These are phyloP conservation scores for Hirtodrosophila histrioides DNA, from an alignment of 2,888 invertebrate species.

Conservation along the genomic window DNA sequence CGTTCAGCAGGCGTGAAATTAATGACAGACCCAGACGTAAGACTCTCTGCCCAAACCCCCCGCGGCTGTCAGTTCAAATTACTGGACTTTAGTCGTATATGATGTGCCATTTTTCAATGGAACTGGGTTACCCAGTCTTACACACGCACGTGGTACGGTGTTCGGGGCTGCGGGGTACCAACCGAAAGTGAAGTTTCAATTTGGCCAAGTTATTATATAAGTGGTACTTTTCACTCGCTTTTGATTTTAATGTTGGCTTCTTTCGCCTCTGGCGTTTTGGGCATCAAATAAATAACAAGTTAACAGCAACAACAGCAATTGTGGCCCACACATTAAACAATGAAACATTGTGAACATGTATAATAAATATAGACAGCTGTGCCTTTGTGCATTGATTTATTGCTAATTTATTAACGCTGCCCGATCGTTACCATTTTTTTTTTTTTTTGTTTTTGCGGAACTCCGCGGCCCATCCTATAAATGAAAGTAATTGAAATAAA, in stretches of 20 bases:
- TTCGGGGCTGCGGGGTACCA: too few relatives aligned
- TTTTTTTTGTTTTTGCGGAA: conserved; percentile 74
- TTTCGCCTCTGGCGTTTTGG: conserved; percentile 13
- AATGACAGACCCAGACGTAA: conserved; percentile 50
- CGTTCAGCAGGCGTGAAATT: conserved; percentile 70
- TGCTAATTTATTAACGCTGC: conserved; percentile 70
- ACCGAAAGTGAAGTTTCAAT: conserved; percentile 63
- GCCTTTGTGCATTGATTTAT: conserved; percentile 70
- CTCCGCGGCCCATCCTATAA: conserved; percentile 43
- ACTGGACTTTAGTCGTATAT: conserved; percentile 54
- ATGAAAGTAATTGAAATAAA: conserved; percentile 67
- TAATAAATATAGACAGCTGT: conserved; percentile 51
- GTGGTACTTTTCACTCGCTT: conserved; percentile 44
- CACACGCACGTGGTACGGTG: not conserved
- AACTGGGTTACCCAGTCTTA: conserved; percentile 77
- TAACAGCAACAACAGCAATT: conserved; percentile 53
- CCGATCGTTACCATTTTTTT: conserved; percentile 59
- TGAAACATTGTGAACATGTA: conserved; percentile 30
- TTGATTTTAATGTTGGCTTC: conserved; percentile 26
- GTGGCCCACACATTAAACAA: conserved; percentile 62
- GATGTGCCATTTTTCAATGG: conserved; percentile 62
- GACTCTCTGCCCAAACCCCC: conserved; percentile 7
- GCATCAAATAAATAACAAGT: conserved; percentile 17
- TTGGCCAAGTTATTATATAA: conserved; percentile 62
- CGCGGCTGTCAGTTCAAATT: conserved; percentile 64